phyloP scores from a whole-genome alignment of 2,113 vertebrate genomes.

The Perca schrenkii region DNA sequence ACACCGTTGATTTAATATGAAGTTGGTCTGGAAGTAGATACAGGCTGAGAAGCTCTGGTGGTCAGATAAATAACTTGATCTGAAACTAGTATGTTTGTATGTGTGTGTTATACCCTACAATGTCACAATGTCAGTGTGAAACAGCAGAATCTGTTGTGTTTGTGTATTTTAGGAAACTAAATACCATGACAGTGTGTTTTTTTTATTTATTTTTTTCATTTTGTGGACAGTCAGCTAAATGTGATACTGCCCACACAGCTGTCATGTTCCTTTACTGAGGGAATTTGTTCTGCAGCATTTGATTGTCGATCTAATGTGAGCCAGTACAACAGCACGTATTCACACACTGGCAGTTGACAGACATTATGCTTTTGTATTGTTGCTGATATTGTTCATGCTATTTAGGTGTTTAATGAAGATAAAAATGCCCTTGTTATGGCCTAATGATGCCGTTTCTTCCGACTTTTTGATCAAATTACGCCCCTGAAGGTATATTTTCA shows the following conservation, averaged over 20 bases:
- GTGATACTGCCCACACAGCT: slow-evolving; percentile 4
- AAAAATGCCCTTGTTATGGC: not conserved
- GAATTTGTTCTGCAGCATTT: slow-evolving; percentile 20
- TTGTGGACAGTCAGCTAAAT: not conserved
- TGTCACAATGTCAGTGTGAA: not conserved
- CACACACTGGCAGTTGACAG: not conserved
- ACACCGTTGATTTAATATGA: not conserved
- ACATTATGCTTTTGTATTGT: not conserved
- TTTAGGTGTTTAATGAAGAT: not conserved
- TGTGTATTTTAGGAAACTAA: slow-evolving; percentile 18
- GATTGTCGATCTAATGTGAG: slow-evolving; percentile 4
- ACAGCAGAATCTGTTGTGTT: not conserved
- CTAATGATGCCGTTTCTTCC: too few species aligned
- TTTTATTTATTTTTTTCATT: not conserved
- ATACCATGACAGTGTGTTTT: not conserved
- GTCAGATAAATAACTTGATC: not conserved
- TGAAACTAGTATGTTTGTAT: not conserved
- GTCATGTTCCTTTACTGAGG: not conserved
- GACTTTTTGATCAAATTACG: not conserved
- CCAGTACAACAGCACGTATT: not conserved
- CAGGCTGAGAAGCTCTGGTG: not conserved
- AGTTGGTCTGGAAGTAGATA: not conserved
- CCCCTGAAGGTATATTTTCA: not conserved
- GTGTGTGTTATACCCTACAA: not conserved
- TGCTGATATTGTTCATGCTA: not conserved